A percentile compares a stretch with the other conserved stretches of the same genome.
These are phyloP conservation scores for Beroe forskalii DNA, from an alignment of 37 sponge, comb jelly and placozoan species.

Conservation along the genomic window DNA sequence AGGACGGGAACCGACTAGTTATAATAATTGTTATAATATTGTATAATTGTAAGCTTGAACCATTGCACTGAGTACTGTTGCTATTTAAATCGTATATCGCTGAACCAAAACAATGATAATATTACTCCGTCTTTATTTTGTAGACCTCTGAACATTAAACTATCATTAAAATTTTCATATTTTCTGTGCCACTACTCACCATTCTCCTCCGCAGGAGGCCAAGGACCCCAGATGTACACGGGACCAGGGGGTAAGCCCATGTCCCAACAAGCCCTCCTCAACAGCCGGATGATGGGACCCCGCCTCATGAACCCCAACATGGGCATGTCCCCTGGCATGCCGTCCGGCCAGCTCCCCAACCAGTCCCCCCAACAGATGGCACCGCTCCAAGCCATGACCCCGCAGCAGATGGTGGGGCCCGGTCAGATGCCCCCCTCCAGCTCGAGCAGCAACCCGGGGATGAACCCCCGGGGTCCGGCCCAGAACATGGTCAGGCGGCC, in stretches of 20 bases:
- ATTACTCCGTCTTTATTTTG: too few species aligned
- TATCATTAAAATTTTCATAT: too few species aligned
- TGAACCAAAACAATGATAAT: too few species aligned
- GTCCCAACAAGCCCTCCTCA: neutral
- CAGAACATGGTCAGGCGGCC: slow-evolving; percentile 12
- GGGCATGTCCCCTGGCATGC: neutral
- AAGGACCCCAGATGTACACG: neutral
- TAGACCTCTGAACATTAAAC: too few species aligned
- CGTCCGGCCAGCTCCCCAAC: neutral
- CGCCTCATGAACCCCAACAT: slow-evolving; percentile 32
- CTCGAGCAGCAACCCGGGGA: neutral
- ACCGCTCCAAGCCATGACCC: neutral
- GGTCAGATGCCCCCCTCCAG: neutral
- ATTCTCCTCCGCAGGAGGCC: slow-evolving; percentile 6
- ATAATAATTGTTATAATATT: too few species aligned
- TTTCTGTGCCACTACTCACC: too few species aligned
- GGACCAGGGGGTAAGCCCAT: slow-evolving; percentile 21
- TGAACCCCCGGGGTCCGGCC: neutral
- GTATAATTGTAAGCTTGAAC: too few species aligned
- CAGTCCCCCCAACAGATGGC: neutral
- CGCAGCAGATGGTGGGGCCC: neutral
- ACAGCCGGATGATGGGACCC: neutral
- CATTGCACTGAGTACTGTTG: too few species aligned
- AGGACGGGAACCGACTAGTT: too few species aligned
- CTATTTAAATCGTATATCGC: too few species aligned